Percentiles rank a stretch among this genome's conserved stretches.
Conservation (phyloP, 2,113 vertebrate genomes). For the Paratilapia polleni region DNA sequence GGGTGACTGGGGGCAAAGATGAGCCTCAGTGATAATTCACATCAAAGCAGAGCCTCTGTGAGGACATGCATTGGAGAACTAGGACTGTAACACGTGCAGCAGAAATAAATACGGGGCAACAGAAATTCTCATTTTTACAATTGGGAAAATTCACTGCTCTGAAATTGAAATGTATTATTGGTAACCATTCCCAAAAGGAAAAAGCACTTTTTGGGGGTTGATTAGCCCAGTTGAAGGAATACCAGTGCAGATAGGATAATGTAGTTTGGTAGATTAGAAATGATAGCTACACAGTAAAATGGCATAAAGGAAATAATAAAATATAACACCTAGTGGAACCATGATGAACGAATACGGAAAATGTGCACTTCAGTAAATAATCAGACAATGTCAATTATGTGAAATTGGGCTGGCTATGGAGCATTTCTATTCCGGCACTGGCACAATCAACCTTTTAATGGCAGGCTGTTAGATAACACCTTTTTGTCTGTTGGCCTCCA, state of each 20-base stretch:
- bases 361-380: conserved; percentile 81
- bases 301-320: conserved; percentile 80
- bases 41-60: conserved; percentile 72
- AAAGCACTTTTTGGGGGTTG: conserved; percentile 60
- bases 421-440: conserved; percentile 63
- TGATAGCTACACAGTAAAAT: conserved; percentile 75
- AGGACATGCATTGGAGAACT: conserved; percentile 57
- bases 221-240: conserved; percentile 73
- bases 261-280: conserved; percentile 78
- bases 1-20: conserved; percentile 63
- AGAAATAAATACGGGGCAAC: conserved; percentile 75
- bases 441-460: conserved; percentile 80
- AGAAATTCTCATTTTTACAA: conserved; percentile 68
- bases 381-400: conserved; percentile 76
- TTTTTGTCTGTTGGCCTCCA: conserved; percentile 56
- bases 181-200: conserved; percentile 68
- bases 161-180: conserved; percentile 78
- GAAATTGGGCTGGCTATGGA: conserved; percentile 74
- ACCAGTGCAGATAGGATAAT: conserved; percentile 56
- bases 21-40: conserved; percentile 74
- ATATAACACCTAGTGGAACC: conserved; percentile 73
- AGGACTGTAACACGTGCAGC: conserved; percentile 53
- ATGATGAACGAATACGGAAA: conserved; percentile 74
- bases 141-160: conserved; percentile 75
- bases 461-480: conserved; percentile 66